phyloP scores from a whole-genome alignment of 2,113 vertebrate genomes.

The Malurus elegans region DNA sequence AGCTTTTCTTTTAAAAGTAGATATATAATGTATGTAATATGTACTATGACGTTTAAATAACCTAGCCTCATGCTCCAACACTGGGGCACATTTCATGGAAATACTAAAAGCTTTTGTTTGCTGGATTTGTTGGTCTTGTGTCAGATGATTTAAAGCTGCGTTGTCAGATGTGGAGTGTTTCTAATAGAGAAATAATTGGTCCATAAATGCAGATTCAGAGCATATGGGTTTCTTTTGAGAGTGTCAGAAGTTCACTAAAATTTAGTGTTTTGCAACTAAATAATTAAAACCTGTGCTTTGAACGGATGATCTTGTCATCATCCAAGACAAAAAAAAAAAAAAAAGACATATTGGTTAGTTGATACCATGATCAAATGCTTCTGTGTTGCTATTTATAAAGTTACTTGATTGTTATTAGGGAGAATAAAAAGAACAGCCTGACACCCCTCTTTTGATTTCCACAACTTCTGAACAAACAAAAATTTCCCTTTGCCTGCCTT shows the following conservation, averaged over 20 bases:
- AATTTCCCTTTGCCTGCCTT: background rate
- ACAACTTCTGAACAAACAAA: background rate
- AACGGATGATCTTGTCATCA: background rate
- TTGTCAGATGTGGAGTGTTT: background rate
- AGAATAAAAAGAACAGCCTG: background rate
- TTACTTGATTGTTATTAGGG: background rate
- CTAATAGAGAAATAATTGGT: background rate
- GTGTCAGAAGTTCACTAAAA: background rate
- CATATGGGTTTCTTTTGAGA: background rate
- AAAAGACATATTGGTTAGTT: background rate
- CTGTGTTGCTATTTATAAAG: constrained; percentile 12
- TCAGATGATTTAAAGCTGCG: background rate
- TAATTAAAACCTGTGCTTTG: constrained; percentile 32
- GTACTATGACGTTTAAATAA: background rate
- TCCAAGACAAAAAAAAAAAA: background rate
- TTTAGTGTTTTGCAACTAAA: background rate
- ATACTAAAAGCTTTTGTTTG: background rate
- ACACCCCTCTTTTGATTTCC: background rate
- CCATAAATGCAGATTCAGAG: background rate
- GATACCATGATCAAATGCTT: constrained; percentile 21
- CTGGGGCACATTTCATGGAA: background rate
- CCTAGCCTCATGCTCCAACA: background rate
- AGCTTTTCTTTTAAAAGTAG: background rate
- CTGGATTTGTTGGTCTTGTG: background rate
- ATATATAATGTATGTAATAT: background rate